phyloP scores from a whole-genome alignment of 2,797 vertebrate genomes.

The Cyprinella venusta region DNA sequence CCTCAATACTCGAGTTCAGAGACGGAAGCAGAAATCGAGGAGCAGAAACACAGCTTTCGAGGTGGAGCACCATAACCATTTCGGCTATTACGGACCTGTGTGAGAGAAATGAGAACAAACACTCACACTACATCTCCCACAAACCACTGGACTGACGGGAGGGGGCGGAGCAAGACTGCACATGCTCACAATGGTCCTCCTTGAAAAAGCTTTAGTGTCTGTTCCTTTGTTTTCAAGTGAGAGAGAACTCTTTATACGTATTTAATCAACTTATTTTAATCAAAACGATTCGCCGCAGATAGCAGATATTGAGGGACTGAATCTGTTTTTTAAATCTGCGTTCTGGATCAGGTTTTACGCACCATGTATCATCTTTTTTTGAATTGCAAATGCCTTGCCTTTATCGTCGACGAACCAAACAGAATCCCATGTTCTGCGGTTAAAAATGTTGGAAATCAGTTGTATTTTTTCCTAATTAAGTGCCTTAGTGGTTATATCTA shows the following conservation, averaged over 20 bases:
- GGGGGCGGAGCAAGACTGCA: slow-evolving; percentile 51
- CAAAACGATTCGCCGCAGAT: slow-evolving; percentile 17
- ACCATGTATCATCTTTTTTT: not conserved
- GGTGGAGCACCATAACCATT: slow-evolving; percentile 82
- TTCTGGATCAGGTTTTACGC: slow-evolving; percentile 28
- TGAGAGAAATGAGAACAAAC: slow-evolving; percentile 71
- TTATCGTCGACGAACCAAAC: slow-evolving; percentile 22
- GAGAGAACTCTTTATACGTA: slow-evolving; percentile 55
- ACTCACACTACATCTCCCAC: slow-evolving; percentile 64
- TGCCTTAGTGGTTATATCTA: not conserved
- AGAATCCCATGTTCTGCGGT: slow-evolving; percentile 40
- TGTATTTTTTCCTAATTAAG: not conserved
- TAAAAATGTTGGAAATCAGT: not conserved
- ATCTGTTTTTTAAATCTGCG: slow-evolving; percentile 46
- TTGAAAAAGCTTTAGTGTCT: slow-evolving; percentile 54
- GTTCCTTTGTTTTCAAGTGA: slow-evolving; percentile 63
- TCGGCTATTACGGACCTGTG: slow-evolving; percentile 73
- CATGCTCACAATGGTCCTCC: slow-evolving; percentile 44
- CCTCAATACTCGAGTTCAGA: slow-evolving; percentile 61
- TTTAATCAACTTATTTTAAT: slow-evolving; percentile 45
- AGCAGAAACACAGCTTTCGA: slow-evolving; percentile 86
- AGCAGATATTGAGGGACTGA: slow-evolving; percentile 49
- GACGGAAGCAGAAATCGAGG: slow-evolving; percentile 66
- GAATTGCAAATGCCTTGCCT: slow-evolving; percentile 22
- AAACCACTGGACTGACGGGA: slow-evolving; percentile 75